Percentiles rank a stretch among this genome's conserved stretches.
These are phyloP conservation scores for Epinephelus coioides DNA, from an alignment of 2,797 vertebrate species.

Conservation along the genomic window DNA sequence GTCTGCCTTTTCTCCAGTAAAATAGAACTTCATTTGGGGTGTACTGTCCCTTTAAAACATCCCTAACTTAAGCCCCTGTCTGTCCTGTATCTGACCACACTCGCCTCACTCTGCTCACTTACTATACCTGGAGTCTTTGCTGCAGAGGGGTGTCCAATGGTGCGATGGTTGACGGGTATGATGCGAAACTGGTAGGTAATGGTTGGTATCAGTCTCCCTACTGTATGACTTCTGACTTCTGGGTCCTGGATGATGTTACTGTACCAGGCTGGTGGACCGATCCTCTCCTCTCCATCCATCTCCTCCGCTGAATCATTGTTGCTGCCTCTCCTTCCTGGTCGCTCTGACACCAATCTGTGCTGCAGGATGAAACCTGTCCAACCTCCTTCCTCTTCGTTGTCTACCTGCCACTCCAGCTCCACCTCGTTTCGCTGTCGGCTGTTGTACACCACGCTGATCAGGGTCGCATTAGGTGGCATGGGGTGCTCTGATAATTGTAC, in stretches of 20 bases:
- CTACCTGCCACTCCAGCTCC: conserved; percentile 88
- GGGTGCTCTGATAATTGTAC: conserved; percentile 85
- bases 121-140: conserved; percentile 91
- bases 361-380: conserved; percentile 92
- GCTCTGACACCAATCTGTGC: conserved; percentile 71
- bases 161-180: conserved; percentile 91
- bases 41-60: background rate
- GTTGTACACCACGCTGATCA: conserved; percentile 88
- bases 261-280: conserved; percentile 83
- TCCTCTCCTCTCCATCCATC: conserved; percentile 19
- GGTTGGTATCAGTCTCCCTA: conserved; percentile 87
- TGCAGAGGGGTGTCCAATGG: conserved; percentile 90
- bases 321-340: conserved; percentile 32
- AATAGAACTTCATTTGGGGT: too few relatives aligned
- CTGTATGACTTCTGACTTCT: conserved; percentile 81
- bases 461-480: conserved; percentile 91
- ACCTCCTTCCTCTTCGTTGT: conserved; percentile 71
- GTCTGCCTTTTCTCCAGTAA: too few relatives aligned
- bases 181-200: conserved; percentile 89
- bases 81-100: background rate
- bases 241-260: conserved; percentile 83
- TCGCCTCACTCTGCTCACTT: conserved; percentile 48
- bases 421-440: conserved; percentile 88
- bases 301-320: conserved; percentile 48
- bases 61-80: conserved; percentile 4